A percentile compares a stretch with the other conserved stretches of the same genome.
phyloP scores from a whole-genome alignment of 1,140 invertebrate species.

The Zaprionus gabonicus region DNA sequence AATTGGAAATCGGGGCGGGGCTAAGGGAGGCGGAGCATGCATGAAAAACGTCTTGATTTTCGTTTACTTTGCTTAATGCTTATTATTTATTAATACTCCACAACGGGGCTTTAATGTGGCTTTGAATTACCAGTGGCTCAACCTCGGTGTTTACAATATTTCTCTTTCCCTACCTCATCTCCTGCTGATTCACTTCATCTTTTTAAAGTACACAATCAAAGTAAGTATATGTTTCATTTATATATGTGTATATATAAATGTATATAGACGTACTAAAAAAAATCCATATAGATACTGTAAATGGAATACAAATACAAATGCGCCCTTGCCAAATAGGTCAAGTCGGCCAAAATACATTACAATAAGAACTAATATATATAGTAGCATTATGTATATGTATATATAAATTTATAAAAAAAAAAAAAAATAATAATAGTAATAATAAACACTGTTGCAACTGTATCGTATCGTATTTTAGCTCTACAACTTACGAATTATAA shows the following conservation, averaged over 20 bases:
- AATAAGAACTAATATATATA: slow-evolving; percentile 48
- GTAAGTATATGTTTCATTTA: slow-evolving; percentile 37
- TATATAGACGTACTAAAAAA: slow-evolving; percentile 53
- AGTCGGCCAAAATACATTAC: slow-evolving; percentile 48
- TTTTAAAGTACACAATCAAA: slow-evolving; percentile 46
- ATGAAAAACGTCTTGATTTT: slow-evolving; percentile 27
- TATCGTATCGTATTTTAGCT: slow-evolving; percentile 38
- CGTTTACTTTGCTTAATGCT: slow-evolving; percentile 44
- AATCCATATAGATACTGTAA: slow-evolving; percentile 33
- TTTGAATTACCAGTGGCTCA: slow-evolving; percentile 55
- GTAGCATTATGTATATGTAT: slow-evolving; percentile 31
- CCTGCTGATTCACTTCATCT: not conserved
- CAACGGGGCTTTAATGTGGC: slow-evolving; percentile 31
- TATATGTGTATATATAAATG: slow-evolving; percentile 30
- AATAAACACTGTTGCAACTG: slow-evolving; percentile 38
- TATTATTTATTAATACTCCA: slow-evolving; percentile 54
- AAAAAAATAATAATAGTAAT: slow-evolving; percentile 30
- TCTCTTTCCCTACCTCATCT: slow-evolving; percentile 11
- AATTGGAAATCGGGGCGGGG: not conserved
- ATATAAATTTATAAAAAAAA: slow-evolving; percentile 63
- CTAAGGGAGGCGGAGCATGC: not conserved
- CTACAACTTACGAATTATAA: slow-evolving; percentile 74
- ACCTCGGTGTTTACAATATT: slow-evolving; percentile 59
- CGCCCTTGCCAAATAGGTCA: slow-evolving; percentile 15
- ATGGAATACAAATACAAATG: slow-evolving; percentile 56